Evolutionary conservation across 2,113 vertebrate species (phyloP).

Genomic region (Nyctibius bracteatus): DNA sequence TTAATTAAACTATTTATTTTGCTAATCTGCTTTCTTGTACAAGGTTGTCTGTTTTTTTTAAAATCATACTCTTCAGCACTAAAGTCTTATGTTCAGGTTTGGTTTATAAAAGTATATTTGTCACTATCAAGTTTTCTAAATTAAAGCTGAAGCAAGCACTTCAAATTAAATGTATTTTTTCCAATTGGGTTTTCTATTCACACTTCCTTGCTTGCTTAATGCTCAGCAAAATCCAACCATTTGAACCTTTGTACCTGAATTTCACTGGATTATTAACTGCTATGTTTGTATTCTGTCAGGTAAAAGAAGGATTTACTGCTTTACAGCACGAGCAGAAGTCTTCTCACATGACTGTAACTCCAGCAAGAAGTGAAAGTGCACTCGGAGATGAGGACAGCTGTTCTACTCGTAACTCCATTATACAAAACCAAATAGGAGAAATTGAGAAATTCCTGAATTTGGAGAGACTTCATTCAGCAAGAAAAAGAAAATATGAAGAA

Average conservation of each 20-base stretch:
- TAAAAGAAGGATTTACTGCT: constrained; percentile 19
- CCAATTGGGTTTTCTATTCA: neutral
- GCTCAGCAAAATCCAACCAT: neutral
- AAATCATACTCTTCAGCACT: neutral
- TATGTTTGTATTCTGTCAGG: constrained; percentile 40
- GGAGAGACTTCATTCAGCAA: constrained; percentile 51
- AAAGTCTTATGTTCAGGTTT: neutral
- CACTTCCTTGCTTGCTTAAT: neutral
- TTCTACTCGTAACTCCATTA: neutral
- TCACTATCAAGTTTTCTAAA: neutral
- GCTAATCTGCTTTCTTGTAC: neutral
- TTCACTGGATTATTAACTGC: neutral
- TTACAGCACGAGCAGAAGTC: neutral
- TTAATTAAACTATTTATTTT: constrained; percentile 52
- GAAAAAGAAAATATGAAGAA: constrained; percentile 72
- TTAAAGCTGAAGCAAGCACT: neutral
- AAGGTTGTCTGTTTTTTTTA: neutral
- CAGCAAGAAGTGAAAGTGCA: neutral
- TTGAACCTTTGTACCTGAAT: neutral
- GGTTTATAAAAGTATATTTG: neutral
- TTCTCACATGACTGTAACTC: neutral
- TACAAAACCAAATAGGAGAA: constrained; percentile 53
- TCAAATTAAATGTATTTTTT: neutral
- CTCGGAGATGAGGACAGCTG: neutral
- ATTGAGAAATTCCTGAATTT: constrained; percentile 58